Evolutionary conservation across 2,888 invertebrate genomes (phyloP).

Genomic region (Pandemis cinnamomeana): DNA sequence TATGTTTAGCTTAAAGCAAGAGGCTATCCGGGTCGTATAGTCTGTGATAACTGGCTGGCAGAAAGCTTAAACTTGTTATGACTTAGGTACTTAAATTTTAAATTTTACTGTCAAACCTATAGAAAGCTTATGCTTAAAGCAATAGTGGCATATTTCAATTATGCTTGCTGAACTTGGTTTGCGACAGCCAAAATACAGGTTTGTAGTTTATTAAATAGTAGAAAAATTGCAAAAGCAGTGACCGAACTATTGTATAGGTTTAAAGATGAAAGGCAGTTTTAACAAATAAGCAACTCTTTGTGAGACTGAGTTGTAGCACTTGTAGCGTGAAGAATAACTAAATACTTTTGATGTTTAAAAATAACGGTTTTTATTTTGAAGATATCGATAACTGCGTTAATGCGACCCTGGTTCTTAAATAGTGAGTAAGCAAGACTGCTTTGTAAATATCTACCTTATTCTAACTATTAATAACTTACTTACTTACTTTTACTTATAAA

Average conservation of each 20-base stretch:
- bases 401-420: constrained; percentile 1
- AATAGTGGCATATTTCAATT: constrained; percentile 20
- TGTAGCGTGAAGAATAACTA: constrained; percentile 21
- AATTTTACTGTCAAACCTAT: constrained; percentile 11
- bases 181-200: constrained; percentile 29
- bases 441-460: neutral
- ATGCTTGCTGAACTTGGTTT: constrained; percentile 29
- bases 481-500: constrained; percentile 2
- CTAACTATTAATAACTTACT: neutral
- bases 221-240: constrained; percentile 36
- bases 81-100: neutral
- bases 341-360: constrained; percentile 7
- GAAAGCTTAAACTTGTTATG: constrained; percentile 24
- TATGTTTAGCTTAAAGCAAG: constrained; percentile 72
- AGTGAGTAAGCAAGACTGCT: constrained; percentile 12
- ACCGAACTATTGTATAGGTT: constrained; percentile 24
- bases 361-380: constrained; percentile 20
- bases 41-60: constrained; percentile 31
- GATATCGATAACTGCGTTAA: constrained; percentile 11
- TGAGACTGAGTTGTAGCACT: constrained; percentile 32
- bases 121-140: constrained; percentile 27
- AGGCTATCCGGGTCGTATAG: constrained; percentile 42
- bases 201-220: constrained; percentile 18
- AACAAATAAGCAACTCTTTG: constrained; percentile 23
- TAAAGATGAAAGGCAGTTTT: constrained; percentile 19